phyloP scores from a whole-genome alignment of 2,888 invertebrate genomes.

The Pristionchus entomophagus region DNA sequence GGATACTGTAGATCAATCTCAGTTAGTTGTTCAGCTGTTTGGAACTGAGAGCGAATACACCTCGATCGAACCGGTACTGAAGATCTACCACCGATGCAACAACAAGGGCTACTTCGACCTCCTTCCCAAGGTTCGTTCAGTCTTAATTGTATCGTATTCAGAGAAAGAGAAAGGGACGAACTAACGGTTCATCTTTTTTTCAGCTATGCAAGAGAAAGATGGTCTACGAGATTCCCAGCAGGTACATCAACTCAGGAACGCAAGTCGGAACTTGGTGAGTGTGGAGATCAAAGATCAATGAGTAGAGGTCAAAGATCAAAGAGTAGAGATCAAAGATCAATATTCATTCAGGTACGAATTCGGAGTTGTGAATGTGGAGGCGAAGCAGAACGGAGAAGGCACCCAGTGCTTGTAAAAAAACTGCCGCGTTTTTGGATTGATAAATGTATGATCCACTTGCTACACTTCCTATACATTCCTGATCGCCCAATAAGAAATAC shows the following conservation, averaged over 20 bases:
- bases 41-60: slow-evolving; percentile 44
- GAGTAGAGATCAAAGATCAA: no score
- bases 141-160: no score
- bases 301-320: not conserved
- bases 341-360: slow-evolving; percentile 19
- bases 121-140: not conserved
- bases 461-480: no score
- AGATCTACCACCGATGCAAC: slow-evolving; percentile 49
- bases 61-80: slow-evolving; percentile 26
- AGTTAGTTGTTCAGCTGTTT: not conserved
- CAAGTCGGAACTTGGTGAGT: slow-evolving; percentile 28
- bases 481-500: no score
- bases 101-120: slow-evolving; percentile 47
- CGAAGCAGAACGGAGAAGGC: slow-evolving; percentile 27
- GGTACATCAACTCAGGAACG: slow-evolving; percentile 45
- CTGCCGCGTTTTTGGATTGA: no score
- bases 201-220: slow-evolving; percentile 49
- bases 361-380: slow-evolving; percentile 43
- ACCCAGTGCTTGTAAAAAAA: no score
- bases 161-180: not conserved
- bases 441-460: no score
- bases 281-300: not conserved
- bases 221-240: slow-evolving; percentile 42
- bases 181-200: not conserved
- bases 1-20: not conserved